phyloP scores from a whole-genome alignment of 1,140 invertebrate species.

The Panagrolaimus sp. region DNA sequence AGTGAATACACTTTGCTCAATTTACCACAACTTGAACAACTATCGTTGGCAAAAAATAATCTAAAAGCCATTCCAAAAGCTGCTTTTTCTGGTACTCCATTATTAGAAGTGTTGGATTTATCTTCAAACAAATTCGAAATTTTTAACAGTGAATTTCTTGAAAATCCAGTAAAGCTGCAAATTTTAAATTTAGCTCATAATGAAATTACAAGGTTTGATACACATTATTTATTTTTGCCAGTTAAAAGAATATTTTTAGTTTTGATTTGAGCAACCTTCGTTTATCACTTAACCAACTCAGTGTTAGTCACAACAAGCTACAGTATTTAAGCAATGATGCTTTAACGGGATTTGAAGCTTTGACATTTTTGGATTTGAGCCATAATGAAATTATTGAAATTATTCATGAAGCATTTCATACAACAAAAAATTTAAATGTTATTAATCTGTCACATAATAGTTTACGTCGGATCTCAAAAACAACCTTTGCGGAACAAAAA shows the following conservation, averaged over 20 bases:
- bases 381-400: constrained; percentile 16
- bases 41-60: constrained; percentile 29
- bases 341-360: neutral
- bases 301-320: neutral
- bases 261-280: constrained; percentile 1
- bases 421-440: neutral
- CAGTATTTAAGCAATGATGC: neutral
- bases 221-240: constrained; percentile 35
- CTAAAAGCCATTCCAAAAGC: constrained; percentile 28
- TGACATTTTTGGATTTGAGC: neutral
- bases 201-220: constrained; percentile 25
- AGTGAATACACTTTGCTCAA: constrained; percentile 28
- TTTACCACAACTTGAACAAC: constrained; percentile 35
- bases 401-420: neutral
- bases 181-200: constrained; percentile 38
- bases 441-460: neutral
- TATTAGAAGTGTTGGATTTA: constrained; percentile 28
- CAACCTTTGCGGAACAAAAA: neutral
- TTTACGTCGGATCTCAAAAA: neutral
- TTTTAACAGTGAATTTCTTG: constrained; percentile 37
- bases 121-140: constrained; percentile 30
- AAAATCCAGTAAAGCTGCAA: constrained; percentile 18
- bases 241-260: constrained; percentile 20
- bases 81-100: constrained; percentile 28
- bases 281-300: neutral